Percentiles rank a stretch among this genome's conserved stretches.
Conservation (phyloP, 1,140 invertebrate species). For the Cataglyphis hispanica region DNA sequence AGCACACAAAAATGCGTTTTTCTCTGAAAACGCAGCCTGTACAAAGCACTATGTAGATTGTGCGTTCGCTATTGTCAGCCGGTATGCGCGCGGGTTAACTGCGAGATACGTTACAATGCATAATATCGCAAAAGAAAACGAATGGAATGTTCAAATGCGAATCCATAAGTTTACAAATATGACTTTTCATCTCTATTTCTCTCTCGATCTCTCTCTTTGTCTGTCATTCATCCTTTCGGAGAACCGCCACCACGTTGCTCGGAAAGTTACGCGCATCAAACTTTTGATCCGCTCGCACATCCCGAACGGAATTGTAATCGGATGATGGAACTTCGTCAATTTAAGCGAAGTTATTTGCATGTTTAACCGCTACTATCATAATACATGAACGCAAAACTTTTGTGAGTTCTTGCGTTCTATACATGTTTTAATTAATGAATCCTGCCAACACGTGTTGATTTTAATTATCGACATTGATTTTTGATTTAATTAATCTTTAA, state of each 20-base stretch:
- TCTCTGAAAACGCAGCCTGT: background rate
- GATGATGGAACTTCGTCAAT: conserved; percentile 61
- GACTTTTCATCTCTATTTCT: background rate
- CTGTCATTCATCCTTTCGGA: background rate
- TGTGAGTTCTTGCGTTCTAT: background rate
- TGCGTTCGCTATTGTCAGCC: conserved; percentile 1
- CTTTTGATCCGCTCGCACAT: conserved; percentile 59
- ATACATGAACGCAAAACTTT: background rate
- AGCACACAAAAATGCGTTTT: background rate
- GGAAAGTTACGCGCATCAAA: conserved; percentile 60
- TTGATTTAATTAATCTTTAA: no score
- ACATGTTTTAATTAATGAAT: background rate
- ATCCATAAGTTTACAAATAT: conserved; percentile 53
- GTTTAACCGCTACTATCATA: conserved; percentile 37
- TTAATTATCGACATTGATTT: no score
- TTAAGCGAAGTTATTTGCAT: conserved; percentile 55
- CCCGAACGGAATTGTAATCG: conserved; percentile 54
- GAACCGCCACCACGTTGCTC: conserved; percentile 23
- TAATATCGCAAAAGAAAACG: conserved; percentile 39
- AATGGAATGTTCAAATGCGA: conserved; percentile 44
- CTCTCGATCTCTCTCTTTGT: background rate
- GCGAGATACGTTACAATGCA: background rate
- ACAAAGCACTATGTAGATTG: no score
- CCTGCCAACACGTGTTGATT: no score
- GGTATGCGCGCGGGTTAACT: conserved; percentile 6